Percentiles rank a stretch among this genome's conserved stretches.
Conservation (phyloP, 2,113 vertebrate species). For the Sakesphorus luctuosus region DNA sequence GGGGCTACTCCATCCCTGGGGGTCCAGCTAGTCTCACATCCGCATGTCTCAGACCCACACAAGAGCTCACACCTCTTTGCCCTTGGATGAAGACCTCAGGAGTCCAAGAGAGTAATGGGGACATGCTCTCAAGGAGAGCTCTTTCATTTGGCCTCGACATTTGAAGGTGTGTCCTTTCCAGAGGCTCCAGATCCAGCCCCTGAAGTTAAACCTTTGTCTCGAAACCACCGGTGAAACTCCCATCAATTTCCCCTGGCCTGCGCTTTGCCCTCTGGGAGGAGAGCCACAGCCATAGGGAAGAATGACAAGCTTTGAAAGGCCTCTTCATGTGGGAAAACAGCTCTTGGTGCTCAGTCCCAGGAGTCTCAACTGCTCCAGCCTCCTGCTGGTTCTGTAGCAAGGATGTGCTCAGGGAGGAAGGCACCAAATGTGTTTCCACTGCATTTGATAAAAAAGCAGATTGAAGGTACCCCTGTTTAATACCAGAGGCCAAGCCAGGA, state of each 20-base stretch:
- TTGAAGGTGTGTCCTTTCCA: not conserved
- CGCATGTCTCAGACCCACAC: not conserved
- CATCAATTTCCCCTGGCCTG: rapidly evolving
- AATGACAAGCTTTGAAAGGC: not conserved
- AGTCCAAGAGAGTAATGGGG: too few relatives aligned
- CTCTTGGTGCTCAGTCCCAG: not conserved
- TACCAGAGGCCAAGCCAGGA: not conserved
- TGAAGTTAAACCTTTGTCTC: not conserved
- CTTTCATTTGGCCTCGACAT: rapidly evolving
- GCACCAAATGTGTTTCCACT: rapidly evolving
- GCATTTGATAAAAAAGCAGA: not conserved
- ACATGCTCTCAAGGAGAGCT: rapidly evolving
- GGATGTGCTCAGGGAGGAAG: not conserved
- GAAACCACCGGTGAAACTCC: not conserved
- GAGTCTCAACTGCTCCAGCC: not conserved
- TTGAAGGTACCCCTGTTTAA: not conserved
- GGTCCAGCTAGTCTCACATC: not conserved
- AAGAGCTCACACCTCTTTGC: not conserved
- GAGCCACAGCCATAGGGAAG: rapidly evolving
- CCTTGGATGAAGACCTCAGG: not conserved
- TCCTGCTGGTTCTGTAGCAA: not conserved
- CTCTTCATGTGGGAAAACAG: rapidly evolving
- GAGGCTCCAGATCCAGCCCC: not conserved
- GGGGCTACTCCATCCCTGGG: not conserved
- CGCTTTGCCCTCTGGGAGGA: not conserved